phyloP scores from a whole-genome alignment of 2,888 invertebrate genomes.

The Pasiphila rectangulata region DNA sequence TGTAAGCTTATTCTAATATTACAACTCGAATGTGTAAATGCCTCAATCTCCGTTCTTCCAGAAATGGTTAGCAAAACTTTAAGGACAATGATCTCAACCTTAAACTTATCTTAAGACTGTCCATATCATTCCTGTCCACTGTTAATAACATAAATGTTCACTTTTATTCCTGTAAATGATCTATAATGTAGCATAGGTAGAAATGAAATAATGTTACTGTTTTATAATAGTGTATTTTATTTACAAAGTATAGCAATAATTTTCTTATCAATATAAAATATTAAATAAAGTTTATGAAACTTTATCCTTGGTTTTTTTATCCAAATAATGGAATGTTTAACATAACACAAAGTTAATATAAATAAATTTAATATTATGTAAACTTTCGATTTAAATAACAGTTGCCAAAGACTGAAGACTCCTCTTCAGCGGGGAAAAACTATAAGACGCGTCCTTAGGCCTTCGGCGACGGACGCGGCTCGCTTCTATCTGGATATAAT shows the following conservation, averaged over 20 bases:
- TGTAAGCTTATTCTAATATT: too few relatives aligned
- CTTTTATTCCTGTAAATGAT: conserved; percentile 4
- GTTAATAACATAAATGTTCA: neutral
- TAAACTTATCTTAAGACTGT: too few relatives aligned
- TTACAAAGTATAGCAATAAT: conserved; percentile 16
- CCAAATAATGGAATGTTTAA: conserved; percentile 14
- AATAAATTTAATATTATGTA: neutral
- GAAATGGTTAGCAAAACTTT: too few relatives aligned
- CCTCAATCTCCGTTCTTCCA: too few relatives aligned
- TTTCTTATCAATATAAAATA: conserved; percentile 5
- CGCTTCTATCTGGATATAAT: too few relatives aligned
- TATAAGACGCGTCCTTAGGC: too few relatives aligned
- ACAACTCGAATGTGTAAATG: too few relatives aligned
- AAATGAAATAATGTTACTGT: conserved; percentile 17
- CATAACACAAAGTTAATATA: neutral
- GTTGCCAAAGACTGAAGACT: conserved; percentile 3
- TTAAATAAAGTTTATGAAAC: conserved; percentile 18
- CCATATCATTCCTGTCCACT: conserved; percentile 19
- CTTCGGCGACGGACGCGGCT: too few relatives aligned
- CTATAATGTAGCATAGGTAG: conserved; percentile 6
- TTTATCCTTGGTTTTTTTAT: conserved; percentile 14
- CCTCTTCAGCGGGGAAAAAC: too few relatives aligned
- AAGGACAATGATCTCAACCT: too few relatives aligned
- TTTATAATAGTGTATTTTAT: conserved; percentile 16
- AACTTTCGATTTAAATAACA: neutral